These are phyloP conservation scores for Hipparchia sbordonii DNA, from an alignment of 2,888 invertebrate species.

Conservation along the genomic window DNA sequence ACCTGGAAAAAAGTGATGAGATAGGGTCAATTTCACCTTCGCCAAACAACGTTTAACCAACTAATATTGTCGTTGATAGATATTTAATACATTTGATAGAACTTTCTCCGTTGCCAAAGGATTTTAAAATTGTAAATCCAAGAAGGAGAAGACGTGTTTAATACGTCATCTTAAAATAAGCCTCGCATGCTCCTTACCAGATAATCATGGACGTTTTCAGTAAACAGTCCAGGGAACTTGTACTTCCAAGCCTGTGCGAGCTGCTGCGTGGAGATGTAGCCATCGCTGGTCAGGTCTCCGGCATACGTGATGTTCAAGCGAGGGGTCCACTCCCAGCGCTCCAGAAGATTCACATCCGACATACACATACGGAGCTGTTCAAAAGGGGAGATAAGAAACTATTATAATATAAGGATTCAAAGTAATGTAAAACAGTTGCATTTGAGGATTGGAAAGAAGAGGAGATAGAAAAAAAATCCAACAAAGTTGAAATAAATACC, in stretches of 20 bases:
- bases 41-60: too few species aligned
- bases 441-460: too few species aligned
- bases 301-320: slow-evolving; percentile 83
- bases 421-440: too few species aligned
- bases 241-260: slow-evolving; percentile 86
- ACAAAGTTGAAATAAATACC: too few species aligned
- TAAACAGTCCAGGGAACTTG: slow-evolving; percentile 85
- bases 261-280: slow-evolving; percentile 85
- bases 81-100: too few species aligned
- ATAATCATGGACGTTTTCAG: slow-evolving; percentile 78
- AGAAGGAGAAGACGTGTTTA: too few species aligned
- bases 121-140: too few species aligned
- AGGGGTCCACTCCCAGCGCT: slow-evolving; percentile 86
- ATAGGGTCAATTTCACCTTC: background rate
- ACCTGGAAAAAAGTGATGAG: slow-evolving; percentile 79
- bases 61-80: too few species aligned
- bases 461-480: too few species aligned
- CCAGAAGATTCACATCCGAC: slow-evolving; percentile 85
- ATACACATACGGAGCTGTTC: slow-evolving; percentile 84
- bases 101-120: too few species aligned
- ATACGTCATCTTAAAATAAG: background rate
- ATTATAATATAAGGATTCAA: too few species aligned
- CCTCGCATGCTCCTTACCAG: slow-evolving; percentile 64
- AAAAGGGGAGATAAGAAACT: background rate
- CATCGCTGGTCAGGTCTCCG: slow-evolving; percentile 84